These are phyloP conservation scores for Gastrophryne carolinensis DNA, from an alignment of 2,797 vertebrate genomes.

Conservation along the genomic window DNA sequence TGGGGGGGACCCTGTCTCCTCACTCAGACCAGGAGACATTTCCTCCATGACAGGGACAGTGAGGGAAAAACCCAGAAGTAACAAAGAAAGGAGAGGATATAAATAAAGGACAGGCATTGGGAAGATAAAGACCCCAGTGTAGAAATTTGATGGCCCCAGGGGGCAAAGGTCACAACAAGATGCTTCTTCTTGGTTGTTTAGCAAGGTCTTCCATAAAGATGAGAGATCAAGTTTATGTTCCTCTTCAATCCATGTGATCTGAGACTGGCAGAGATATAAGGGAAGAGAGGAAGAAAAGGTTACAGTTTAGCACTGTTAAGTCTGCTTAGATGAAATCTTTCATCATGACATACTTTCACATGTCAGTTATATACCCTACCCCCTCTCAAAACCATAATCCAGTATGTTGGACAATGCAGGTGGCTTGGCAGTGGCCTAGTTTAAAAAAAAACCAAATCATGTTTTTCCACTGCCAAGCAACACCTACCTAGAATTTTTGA, in stretches of 20 bases:
- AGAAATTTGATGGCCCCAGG: neutral
- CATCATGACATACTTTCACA: too few relatives aligned
- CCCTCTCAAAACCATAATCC: too few relatives aligned
- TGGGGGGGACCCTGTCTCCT: slow-evolving; percentile 57
- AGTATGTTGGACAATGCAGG: too few relatives aligned
- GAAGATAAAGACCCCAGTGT: slow-evolving; percentile 2
- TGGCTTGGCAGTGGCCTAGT: too few relatives aligned
- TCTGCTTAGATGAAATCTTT: too few relatives aligned
- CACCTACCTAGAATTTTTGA: too few relatives aligned
- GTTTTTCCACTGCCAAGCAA: too few relatives aligned
- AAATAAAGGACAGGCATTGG: slow-evolving; percentile 43
- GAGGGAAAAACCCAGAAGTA: slow-evolving; percentile 72
- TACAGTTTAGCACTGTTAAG: neutral
- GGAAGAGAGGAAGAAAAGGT: slow-evolving; percentile 2
- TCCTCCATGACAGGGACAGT: slow-evolving; percentile 60
- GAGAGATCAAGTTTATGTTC: neutral
- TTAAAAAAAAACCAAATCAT: too few relatives aligned
- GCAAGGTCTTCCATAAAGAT: slow-evolving; percentile 40
- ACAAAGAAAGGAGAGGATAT: slow-evolving; percentile 57
- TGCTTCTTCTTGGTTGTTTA: slow-evolving; percentile 3
- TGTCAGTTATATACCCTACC: too few relatives aligned
- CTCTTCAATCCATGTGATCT: slow-evolving; percentile 27
- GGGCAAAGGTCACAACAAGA: slow-evolving; percentile 20
- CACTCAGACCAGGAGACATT: slow-evolving; percentile 57
- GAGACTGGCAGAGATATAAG: slow-evolving; percentile 23